These are phyloP conservation scores for Lampris megalopsis DNA, from an alignment of 2,113 vertebrate species.

Conservation along the genomic window DNA sequence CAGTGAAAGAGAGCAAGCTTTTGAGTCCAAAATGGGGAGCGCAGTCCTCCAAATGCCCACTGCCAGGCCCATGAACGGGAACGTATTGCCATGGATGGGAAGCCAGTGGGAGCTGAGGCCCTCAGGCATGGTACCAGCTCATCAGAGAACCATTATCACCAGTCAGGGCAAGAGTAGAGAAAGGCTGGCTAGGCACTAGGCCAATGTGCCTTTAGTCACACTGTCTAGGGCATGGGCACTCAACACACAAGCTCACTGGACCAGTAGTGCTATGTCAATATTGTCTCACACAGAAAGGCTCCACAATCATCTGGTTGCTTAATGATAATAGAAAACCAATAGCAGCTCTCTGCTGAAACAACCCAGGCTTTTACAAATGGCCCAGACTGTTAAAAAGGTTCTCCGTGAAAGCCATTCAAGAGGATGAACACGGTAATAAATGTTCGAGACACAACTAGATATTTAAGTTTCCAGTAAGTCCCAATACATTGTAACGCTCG, in stretches of 20 bases:
- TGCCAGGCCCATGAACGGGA: slow-evolving; percentile 44
- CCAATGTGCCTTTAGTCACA: slow-evolving; percentile 39
- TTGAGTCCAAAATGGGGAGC: neutral
- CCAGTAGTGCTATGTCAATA: slow-evolving; percentile 72
- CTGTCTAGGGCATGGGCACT: slow-evolving; percentile 53
- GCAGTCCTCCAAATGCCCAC: neutral
- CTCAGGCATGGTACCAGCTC: slow-evolving; percentile 48
- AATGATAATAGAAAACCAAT: slow-evolving; percentile 43
- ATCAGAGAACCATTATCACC: slow-evolving; percentile 55
- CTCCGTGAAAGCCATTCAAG: neutral
- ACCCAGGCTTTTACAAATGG: neutral
- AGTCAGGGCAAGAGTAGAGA: slow-evolving; percentile 29
- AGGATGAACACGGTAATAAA: neutral
- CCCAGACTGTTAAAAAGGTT: neutral
- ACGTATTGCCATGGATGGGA: slow-evolving; percentile 48
- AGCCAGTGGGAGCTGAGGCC: slow-evolving; percentile 47
- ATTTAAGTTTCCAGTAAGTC: no score
- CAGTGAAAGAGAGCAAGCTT: neutral
- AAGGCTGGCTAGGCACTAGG: slow-evolving; percentile 24
- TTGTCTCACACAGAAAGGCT: slow-evolving; percentile 59
- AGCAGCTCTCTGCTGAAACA: slow-evolving; percentile 10
- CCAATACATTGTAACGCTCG: neutral
- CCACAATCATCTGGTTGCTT: slow-evolving; percentile 54
- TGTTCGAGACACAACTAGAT: no score
- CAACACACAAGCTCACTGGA: slow-evolving; percentile 61